Evolutionary conservation across 2,113 vertebrate species (phyloP).

Genomic region (Anarrhichthys ocellatus): DNA sequence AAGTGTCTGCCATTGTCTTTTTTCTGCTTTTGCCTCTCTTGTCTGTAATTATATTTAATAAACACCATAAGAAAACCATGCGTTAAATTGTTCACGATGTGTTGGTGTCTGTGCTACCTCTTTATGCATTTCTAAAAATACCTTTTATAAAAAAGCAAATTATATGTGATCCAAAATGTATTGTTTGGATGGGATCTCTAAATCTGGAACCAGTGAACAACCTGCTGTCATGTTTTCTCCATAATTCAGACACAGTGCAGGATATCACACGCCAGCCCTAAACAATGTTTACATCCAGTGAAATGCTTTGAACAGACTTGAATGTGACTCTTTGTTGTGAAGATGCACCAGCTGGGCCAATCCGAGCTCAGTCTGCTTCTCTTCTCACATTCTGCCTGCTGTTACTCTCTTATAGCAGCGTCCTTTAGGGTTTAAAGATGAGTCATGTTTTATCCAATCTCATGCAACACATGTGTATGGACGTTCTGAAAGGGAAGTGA

Average conservation of each 20-base stretch:
- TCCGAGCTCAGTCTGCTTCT: slow-evolving; percentile 20
- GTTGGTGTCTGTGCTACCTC: neutral
- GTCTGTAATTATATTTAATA: slow-evolving; percentile 1
- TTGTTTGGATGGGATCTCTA: slow-evolving; percentile 1
- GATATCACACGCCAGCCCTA: neutral
- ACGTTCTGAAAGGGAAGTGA: neutral
- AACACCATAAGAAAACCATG: neutral
- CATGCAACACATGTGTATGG: neutral
- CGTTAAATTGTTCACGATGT: neutral
- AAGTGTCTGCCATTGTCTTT: neutral
- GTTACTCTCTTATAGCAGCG: neutral
- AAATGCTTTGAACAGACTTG: neutral
- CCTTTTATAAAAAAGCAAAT: neutral
- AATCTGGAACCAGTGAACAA: neutral
- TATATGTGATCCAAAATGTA: neutral
- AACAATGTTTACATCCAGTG: neutral
- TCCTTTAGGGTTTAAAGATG: slow-evolving; percentile 1
- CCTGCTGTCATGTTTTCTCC: neutral
- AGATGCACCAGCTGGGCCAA: slow-evolving; percentile 22
- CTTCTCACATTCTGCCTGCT: slow-evolving; percentile 2
- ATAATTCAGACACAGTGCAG: neutral
- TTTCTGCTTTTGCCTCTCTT: neutral
- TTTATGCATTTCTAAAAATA: neutral
- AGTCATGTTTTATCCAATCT: neutral
- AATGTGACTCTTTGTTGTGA: neutral